These are phyloP conservation scores for Silurus lanzhouensis DNA, from an alignment of 2,797 vertebrate species.

Conservation along the genomic window DNA sequence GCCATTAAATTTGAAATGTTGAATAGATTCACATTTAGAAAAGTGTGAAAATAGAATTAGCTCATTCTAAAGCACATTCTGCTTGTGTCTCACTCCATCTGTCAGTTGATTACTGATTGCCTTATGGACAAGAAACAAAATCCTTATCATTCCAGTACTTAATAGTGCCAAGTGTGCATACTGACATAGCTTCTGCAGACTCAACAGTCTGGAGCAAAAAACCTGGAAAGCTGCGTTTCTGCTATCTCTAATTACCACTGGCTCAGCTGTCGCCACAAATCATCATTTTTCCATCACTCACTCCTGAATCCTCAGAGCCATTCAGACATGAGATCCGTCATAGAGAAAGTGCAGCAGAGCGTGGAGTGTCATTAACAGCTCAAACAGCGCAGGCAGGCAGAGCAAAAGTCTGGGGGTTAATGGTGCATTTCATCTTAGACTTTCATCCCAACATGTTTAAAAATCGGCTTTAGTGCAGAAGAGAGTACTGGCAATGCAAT, in stretches of 20 bases:
- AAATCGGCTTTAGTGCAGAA: neutral
- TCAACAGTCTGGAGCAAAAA: slow-evolving; percentile 23
- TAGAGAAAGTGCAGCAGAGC: neutral
- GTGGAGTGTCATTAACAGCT: neutral
- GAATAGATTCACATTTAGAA: neutral
- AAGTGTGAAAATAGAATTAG: slow-evolving; percentile 9
- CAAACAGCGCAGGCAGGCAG: neutral
- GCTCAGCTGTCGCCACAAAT: slow-evolving; percentile 7
- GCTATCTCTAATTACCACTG: slow-evolving; percentile 21
- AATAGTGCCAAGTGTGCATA: slow-evolving; percentile 20
- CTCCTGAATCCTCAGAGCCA: neutral
- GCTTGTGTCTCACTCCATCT: slow-evolving; percentile 22
- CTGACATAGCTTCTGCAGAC: slow-evolving; percentile 18
- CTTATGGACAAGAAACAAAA: slow-evolving; percentile 25
- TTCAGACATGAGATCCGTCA: neutral
- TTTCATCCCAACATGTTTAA: neutral
- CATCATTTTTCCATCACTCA: neutral
- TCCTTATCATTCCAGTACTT: neutral
- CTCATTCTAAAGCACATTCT: neutral
- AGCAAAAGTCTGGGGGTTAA: neutral
- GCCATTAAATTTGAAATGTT: neutral
- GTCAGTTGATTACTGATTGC: slow-evolving; percentile 9
- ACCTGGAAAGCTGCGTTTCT: neutral
- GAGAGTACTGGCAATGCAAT: neutral
- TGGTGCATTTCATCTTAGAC: neutral